Conservation (phyloP, 2,888 invertebrate species). For the Anarsia innoxiella region DNA sequence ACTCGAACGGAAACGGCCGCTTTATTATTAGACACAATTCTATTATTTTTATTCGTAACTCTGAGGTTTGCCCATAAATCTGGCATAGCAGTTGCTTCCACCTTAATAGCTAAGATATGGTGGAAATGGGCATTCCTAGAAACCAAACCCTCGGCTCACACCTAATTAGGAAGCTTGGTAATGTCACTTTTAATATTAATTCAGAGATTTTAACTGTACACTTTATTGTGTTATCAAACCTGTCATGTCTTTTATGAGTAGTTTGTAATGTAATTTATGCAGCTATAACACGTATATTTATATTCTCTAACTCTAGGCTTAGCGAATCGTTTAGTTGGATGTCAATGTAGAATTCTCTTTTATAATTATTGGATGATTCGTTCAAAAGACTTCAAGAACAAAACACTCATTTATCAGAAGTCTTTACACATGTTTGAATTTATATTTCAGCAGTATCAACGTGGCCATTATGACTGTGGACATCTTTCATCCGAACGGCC, state of each 20-base stretch:
- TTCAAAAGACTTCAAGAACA: not conserved
- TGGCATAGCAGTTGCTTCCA: conserved; percentile 46
- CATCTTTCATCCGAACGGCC: conserved; percentile 49
- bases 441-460: conserved; percentile 33
- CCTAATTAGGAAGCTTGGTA: conserved; percentile 47
- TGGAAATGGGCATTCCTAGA: conserved; percentile 52
- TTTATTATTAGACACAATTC: conserved; percentile 74
- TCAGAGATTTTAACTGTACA: conserved; percentile 23
- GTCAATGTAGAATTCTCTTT: not conserved
- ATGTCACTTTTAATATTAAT: conserved; percentile 38
- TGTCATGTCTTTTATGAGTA: conserved; percentile 15
- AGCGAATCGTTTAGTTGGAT: not conserved
- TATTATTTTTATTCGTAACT: conserved; percentile 75
- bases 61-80: conserved; percentile 68
- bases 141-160: conserved; percentile 41
- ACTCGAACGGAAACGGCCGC: conserved; percentile 69
- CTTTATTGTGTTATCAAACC: conserved; percentile 19
- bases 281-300: conserved; percentile 1
- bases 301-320: not conserved
- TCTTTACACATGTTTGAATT: conserved; percentile 29
- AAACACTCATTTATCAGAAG: conserved; percentile 26
- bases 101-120: conserved; percentile 35
- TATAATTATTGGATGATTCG: not conserved
- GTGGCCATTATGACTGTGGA: conserved; percentile 40
- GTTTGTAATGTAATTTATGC: conserved; percentile 14